Evolutionary conservation across 2,888 invertebrate genomes (phyloP).

Genomic region (Acrobasis repandana): DNA sequence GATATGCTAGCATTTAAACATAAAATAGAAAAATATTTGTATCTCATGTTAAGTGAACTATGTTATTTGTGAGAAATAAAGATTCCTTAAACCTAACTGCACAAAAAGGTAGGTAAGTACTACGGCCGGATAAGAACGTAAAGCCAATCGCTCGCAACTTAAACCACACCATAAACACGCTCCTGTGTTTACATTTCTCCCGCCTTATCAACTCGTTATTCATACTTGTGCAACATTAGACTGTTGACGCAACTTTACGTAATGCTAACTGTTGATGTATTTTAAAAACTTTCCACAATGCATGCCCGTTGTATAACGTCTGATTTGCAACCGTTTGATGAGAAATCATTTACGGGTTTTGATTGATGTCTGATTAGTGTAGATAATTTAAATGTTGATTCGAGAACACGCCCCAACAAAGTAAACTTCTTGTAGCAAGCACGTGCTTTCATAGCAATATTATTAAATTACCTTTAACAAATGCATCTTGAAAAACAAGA

Average conservation of each 20-base stretch:
- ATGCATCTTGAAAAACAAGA: too few species aligned
- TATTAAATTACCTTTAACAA: too few species aligned
- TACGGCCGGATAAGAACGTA: too few species aligned
- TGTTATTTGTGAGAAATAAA: too few species aligned
- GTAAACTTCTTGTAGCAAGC: too few species aligned
- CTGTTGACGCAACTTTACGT: slow-evolving; percentile 40
- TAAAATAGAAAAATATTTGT: too few species aligned
- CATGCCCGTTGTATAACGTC: background rate
- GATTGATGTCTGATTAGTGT: background rate
- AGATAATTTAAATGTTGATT: background rate
- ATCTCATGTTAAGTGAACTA: too few species aligned
- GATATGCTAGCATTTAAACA: too few species aligned
- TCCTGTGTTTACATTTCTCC: slow-evolving; percentile 23
- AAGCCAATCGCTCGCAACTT: background rate
- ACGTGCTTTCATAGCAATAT: too few species aligned
- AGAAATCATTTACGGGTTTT: background rate
- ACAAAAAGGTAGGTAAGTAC: too few species aligned
- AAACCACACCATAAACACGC: slow-evolving; percentile 10
- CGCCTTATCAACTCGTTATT: slow-evolving; percentile 43
- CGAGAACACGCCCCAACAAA: too few species aligned
- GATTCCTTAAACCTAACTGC: too few species aligned
- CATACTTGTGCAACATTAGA: slow-evolving; percentile 42
- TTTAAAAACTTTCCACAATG: slow-evolving; percentile 24
- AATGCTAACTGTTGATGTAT: slow-evolving; percentile 33
- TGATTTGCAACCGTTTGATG: background rate